Conservation (phyloP, 2,797 vertebrate species). For the Melanotaenia nigrans region DNA sequence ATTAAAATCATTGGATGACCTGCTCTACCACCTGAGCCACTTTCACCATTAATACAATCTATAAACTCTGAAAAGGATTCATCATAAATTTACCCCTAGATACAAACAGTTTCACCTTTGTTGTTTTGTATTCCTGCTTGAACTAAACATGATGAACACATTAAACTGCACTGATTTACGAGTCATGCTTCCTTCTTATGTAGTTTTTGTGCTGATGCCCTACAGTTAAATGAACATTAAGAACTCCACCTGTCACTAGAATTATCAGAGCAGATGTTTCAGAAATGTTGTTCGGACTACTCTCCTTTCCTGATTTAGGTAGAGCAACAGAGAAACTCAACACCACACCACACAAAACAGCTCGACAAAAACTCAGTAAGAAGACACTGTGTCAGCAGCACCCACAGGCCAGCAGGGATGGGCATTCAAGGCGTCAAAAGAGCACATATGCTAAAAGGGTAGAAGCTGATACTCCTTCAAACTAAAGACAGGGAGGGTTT, state of each 20-base stretch:
- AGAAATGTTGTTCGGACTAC: constrained; percentile 56
- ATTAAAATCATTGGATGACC: too few relatives aligned
- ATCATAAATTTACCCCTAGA: neutral
- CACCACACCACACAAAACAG: constrained; percentile 50
- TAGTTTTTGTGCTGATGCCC: constrained; percentile 4
- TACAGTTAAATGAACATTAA: constrained; percentile 14
- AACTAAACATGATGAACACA: neutral
- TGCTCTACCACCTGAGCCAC: too few relatives aligned
- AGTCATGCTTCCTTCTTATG: neutral
- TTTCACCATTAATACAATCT: neutral
- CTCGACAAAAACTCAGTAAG: constrained; percentile 65
- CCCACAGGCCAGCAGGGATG: constrained; percentile 49
- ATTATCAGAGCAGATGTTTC: constrained; percentile 31
- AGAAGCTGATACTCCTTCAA: constrained; percentile 54
- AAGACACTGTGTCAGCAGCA: constrained; percentile 44
- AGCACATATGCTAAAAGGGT: constrained; percentile 37
- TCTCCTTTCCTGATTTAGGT: constrained; percentile 32
- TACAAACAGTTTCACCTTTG: neutral
- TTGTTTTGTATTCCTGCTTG: neutral
- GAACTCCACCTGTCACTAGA: constrained; percentile 4
- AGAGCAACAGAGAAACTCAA: constrained; percentile 66
- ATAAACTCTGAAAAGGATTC: neutral
- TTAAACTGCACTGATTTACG: neutral
- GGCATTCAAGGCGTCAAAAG: constrained; percentile 41
- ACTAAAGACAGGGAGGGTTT: constrained; percentile 41